phyloP scores from a whole-genome alignment of 2,797 vertebrate species.

The Margarornis squamiger region DNA sequence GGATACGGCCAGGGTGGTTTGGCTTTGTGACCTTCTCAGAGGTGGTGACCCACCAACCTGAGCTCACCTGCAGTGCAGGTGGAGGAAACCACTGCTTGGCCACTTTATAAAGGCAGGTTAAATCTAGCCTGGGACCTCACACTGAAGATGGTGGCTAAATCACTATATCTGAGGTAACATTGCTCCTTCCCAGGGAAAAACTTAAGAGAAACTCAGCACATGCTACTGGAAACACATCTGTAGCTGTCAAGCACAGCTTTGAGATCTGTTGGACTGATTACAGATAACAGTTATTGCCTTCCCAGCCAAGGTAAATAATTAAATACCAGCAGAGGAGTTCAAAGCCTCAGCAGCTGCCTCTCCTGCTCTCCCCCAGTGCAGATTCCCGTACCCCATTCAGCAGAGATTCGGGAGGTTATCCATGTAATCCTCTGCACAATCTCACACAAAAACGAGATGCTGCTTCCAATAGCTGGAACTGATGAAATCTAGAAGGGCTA shows the following conservation, averaged over 20 bases:
- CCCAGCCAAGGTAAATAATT: conserved; percentile 37
- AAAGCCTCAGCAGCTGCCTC: conserved; percentile 27
- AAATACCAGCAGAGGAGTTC: neutral
- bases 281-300: neutral
- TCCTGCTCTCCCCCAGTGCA: neutral
- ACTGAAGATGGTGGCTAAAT: neutral
- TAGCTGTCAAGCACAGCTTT: neutral
- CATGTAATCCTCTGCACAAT: neutral
- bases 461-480: neutral
- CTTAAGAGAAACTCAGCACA: neutral
- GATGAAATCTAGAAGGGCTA: neutral
- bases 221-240: neutral
- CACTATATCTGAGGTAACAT: neutral
- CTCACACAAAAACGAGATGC: neutral
- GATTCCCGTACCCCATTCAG: neutral
- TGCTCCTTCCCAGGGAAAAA: neutral
- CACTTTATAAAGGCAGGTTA: neutral
- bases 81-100: neutral
- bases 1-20: rapidly evolving
- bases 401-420: neutral
- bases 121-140: neutral
- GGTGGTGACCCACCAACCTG: neutral
- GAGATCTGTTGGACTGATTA: neutral
- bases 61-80: neutral
- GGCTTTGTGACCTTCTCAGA: neutral